Evolutionary conservation across 2,113 vertebrate species (phyloP).

Genomic region (Grammomys dolichurus): DNA sequence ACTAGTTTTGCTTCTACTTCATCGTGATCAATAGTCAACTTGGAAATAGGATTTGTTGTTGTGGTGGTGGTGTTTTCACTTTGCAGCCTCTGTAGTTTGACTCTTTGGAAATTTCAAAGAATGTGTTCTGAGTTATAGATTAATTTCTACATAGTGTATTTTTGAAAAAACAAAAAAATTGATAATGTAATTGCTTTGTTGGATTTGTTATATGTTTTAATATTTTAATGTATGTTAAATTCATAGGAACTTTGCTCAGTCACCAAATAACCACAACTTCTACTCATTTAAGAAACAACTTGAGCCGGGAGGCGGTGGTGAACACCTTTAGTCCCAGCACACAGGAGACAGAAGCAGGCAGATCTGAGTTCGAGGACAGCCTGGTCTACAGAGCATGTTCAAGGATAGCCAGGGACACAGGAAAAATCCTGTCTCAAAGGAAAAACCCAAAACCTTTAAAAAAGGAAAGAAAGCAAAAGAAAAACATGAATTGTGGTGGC

Average conservation of each 20-base stretch:
- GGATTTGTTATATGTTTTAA: constrained; percentile 20
- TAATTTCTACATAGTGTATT: constrained; percentile 34
- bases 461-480: not conserved
- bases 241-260: not conserved
- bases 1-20: not conserved
- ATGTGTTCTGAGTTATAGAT: constrained; percentile 18
- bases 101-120: constrained; percentile 56
- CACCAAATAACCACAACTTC: constrained; percentile 37
- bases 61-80: not conserved
- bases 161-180: not conserved
- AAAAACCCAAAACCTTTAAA: too few species aligned
- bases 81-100: constrained; percentile 14
- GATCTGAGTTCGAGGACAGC: not conserved
- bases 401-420: not conserved
- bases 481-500: not conserved
- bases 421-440: not conserved
- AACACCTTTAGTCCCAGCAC: not conserved
- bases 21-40: not conserved
- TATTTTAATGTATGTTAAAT: constrained; percentile 45
- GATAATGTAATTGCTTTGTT: constrained; percentile 19
- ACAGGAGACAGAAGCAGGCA: not conserved
- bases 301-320: not conserved
- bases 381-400: not conserved
- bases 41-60: not conserved
- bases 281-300: constrained; percentile 7